Evolutionary conservation across 37 sponge, comb jelly and placozoan species (phyloP), one percentile per base, ranked within the genome.

Genomic region (Agelas oroides): DNA sequence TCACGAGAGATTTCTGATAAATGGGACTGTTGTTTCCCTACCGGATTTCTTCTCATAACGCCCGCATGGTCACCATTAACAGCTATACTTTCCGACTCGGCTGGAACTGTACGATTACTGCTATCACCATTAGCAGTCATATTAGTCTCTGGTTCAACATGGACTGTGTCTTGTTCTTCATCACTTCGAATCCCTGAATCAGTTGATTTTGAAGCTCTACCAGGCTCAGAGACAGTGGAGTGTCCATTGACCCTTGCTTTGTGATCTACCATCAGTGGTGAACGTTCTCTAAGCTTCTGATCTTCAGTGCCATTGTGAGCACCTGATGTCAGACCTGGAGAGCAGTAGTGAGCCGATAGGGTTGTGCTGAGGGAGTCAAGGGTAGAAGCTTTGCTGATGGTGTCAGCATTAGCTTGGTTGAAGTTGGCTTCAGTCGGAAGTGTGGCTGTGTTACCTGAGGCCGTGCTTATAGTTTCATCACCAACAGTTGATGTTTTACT

Each of bases 121-220:
- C 62, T 25, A 13, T 61, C 11, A 11, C 62, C 25, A 61, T 61
- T 23, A 25, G 14, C 25, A 13, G 5, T 23, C 5, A 11, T 11
- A 11, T 61, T 46, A 46, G 46, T 46, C 46, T 25, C 17, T 73
- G 55, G 55, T 31, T 73, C 54, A n/a, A 27, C 25, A 46, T 60
- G 65, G 41, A 35, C 31, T 19, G 37, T 34, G 11, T 71, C 82
- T 20, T 21, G 33, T 31, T 87, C 87, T 18, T 87, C 87, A 53
- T 79, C 87, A 73, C 87, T 87, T 15, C 87, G 79, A 38, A 87
- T 87, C 28, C 87, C 87, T 34, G 87, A 87, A 35, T 87, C 87
- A 8, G 83, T 82, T 12, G 87, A 79, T 59, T 87, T 87, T 23
- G 77, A 33, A 16, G 76, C 66, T 16, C 59, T 35, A 12, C 63